Conservation (phyloP, 1,140 invertebrate genomes). For the Lasaia peninsularis region DNA sequence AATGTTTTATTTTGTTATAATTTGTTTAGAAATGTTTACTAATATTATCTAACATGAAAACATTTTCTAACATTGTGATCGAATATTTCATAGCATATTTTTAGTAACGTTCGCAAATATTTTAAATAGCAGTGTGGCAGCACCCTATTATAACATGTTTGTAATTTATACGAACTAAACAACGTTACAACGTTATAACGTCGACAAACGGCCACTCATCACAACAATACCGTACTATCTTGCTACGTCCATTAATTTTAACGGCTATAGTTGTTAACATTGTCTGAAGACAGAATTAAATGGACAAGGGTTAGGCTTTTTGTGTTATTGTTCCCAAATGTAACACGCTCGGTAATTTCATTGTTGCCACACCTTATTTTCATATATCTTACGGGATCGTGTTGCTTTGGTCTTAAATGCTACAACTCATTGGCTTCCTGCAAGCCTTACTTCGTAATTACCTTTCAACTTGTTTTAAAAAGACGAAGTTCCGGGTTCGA, state of each 20-base stretch:
- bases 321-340: conserved; percentile 17
- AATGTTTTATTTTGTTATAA: too few species aligned
- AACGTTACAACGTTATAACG: neutral
- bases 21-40: too few species aligned
- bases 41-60: too few species aligned
- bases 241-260: conserved; percentile 25
- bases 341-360: neutral
- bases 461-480: too few species aligned
- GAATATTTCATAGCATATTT: too few species aligned
- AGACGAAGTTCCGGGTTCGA: too few species aligned
- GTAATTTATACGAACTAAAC: neutral
- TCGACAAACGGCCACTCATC: neutral
- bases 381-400: conserved; percentile 18
- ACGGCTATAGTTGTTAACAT: conserved; percentile 22
- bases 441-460: neutral
- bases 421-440: neutral
- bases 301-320: conserved; percentile 26
- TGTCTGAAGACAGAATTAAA: conserved; percentile 20
- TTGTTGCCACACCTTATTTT: conserved; percentile 13
- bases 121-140: too few species aligned
- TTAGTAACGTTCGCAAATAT: too few species aligned
- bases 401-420: conserved; percentile 4
- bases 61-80: too few species aligned
- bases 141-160: too few species aligned
- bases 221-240: conserved; percentile 19